Base-by-base conservation (phyloP, 2,797 vertebrate species). In the Varecia variegata region DNA sequence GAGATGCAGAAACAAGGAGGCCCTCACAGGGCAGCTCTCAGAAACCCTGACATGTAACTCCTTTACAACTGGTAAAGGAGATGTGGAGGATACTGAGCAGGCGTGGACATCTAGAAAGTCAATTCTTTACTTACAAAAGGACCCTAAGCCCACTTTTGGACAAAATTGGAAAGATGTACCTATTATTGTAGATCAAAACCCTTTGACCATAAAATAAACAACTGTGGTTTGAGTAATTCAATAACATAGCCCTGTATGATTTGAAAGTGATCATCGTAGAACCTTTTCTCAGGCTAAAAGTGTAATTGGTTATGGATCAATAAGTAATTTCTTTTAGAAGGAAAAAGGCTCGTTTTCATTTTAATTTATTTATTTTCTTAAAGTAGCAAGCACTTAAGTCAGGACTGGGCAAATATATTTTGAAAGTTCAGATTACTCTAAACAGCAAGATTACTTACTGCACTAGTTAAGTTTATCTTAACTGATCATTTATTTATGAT, bases 401-500 rank as follows among this genome's bases (percentile, higher is more conserved):
- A 98, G 96, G 98, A 93, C 88, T 82, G 82, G 97, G 58, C 43
- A 90, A 97, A 97, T 91, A 93, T 54, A 97, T 97, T 97, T 97
- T 94, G 84, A 97, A 98, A 98, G 87, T 84, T 95, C 89, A 95
- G 77, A 97, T 95, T 97, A 97, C 96, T 93, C 96, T 94, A 96
- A 98, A 94, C 89, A 97, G 95, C 88, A 97, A 95, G 94, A 97
- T 97, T 98, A 90, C 93, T 96, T 93, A 93, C 70, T 97, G 38
- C 17, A 79, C 79, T 96, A 88, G 92, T 97, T 97, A 97, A 32
- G 68, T 96, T 98, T 98, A 97, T 97, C 94, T 97, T 95, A 97
- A 96, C 82, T 93, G 96, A 98, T 98, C 90, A 98, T 97, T 98
- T 98, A 98, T 98, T 98, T 98, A 98, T 97, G 95, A 92, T 8